Base-by-base conservation (phyloP, 2,888 invertebrate species). In the Agrilus biguttatus region DNA sequence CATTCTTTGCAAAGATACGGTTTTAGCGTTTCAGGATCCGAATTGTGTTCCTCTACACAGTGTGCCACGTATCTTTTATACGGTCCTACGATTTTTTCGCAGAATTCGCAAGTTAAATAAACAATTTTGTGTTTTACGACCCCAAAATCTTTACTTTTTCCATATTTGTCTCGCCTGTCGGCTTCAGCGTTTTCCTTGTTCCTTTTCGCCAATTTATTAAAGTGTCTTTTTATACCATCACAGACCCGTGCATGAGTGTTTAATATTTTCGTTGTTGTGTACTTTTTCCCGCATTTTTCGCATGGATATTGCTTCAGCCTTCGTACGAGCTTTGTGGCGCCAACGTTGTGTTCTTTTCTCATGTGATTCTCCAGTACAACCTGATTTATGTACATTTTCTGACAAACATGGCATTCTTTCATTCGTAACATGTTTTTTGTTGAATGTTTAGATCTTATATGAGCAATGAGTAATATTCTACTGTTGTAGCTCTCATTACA, bases 1-100 rank as follows among this genome's bases (percentile, higher is more conserved):
- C 61, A 61, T 39, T 51, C 45, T 37, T 54, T 53, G 47, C 61
- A 61, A 8, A 44, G 43, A 45, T 55, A 60, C 0, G 59, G 60
- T 47, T 57, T 57, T 12, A 59, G 48, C 6, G 43, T 37, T 43
- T 55, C 56, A 36, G 45, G 37, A 8, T 53, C 51, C 46, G 57
- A 51, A 10, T 47, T 45, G 45, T 59, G 60, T 8, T 48, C 43
- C 8, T 38, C 47, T 1, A 48, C 44, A 35, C 54, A 56, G 46
- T 60, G 60, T 13, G 53, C 47, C 1, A 56, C 45, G 8, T 59
- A 46, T 17, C 52, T 47, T 47, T 55, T 57, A 1, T 55, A 45
- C 23, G 52, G 48, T 17, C 45, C 45, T 40, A 58, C 55, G 8
- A 47, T 37, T 23, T 47, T 43, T 14, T 45, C 39, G 45, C 60